These are phyloP conservation scores for Neodiprion pinetum DNA, from an alignment of 1,140 invertebrate genomes.

Conservation along the genomic window DNA sequence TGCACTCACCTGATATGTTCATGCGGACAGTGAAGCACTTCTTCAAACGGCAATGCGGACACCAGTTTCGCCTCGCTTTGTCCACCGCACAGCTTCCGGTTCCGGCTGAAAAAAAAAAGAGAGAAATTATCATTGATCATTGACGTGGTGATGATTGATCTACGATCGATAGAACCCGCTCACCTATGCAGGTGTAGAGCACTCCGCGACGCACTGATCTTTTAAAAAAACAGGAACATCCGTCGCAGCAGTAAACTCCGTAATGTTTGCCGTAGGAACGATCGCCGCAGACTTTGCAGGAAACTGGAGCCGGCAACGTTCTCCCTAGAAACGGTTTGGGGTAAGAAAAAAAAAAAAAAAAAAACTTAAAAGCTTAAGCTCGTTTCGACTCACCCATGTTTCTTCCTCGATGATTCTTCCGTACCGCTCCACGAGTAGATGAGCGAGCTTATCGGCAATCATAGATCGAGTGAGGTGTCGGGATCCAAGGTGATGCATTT, in stretches of 20 bases:
- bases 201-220: constrained; percentile 75
- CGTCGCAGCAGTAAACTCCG: constrained; percentile 86
- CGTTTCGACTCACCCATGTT: neutral
- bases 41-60: constrained; percentile 82
- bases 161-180: constrained; percentile 31
- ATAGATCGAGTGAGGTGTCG: neutral
- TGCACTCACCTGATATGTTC: constrained; percentile 75
- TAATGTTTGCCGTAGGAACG: constrained; percentile 89
- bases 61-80: constrained; percentile 87
- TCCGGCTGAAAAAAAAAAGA: constrained; percentile 63
- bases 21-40: constrained; percentile 81
- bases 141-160: too few species aligned
- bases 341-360: constrained; percentile 8
- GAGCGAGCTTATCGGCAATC: neutral
- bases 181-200: constrained; percentile 80
- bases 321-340: constrained; percentile 61
- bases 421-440: neutral
- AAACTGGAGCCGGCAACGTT: constrained; percentile 70
- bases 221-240: constrained; percentile 91
- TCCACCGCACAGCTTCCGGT: constrained; percentile 80
- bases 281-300: constrained; percentile 84
- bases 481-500: neutral
- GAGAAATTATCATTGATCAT: too few species aligned
- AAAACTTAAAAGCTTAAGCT: neutral
- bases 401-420: neutral